phyloP scores from a whole-genome alignment of 2,797 vertebrate species.

The Channa striata region DNA sequence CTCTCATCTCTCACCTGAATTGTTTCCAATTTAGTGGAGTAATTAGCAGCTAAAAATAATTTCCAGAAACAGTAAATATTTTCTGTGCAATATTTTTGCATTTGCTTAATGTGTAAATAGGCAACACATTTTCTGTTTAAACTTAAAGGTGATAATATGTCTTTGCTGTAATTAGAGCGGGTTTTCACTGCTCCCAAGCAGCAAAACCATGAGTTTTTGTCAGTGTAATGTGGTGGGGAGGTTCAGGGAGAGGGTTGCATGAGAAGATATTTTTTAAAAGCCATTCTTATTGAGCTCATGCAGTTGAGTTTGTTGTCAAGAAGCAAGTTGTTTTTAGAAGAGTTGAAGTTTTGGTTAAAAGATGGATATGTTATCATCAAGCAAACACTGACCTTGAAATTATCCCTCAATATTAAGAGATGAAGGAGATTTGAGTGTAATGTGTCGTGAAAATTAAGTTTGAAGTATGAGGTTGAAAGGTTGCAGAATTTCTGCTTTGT shows the following conservation, averaged over 20 bases:
- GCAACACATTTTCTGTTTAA: no score
- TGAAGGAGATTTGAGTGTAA: background rate
- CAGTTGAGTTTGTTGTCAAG: no score
- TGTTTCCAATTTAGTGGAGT: background rate
- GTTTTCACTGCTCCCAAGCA: background rate
- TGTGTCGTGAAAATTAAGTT: background rate
- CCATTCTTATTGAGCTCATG: background rate
- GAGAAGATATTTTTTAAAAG: background rate
- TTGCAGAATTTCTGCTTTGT: background rate
- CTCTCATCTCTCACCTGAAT: background rate
- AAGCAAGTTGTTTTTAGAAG: no score
- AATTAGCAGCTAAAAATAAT: background rate
- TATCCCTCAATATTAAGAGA: background rate
- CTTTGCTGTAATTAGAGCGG: background rate
- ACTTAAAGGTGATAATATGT: background rate
- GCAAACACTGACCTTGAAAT: background rate
- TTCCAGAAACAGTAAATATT: background rate
- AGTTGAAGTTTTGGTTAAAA: background rate
- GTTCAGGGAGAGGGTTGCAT: background rate
- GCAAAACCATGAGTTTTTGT: background rate
- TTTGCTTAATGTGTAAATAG: background rate
- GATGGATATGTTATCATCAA: background rate
- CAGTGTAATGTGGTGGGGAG: background rate
- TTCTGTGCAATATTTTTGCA: background rate
- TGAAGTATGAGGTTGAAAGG: background rate